Conservation (phyloP, 2,888 invertebrate species). For the Bombyx huttoni region DNA sequence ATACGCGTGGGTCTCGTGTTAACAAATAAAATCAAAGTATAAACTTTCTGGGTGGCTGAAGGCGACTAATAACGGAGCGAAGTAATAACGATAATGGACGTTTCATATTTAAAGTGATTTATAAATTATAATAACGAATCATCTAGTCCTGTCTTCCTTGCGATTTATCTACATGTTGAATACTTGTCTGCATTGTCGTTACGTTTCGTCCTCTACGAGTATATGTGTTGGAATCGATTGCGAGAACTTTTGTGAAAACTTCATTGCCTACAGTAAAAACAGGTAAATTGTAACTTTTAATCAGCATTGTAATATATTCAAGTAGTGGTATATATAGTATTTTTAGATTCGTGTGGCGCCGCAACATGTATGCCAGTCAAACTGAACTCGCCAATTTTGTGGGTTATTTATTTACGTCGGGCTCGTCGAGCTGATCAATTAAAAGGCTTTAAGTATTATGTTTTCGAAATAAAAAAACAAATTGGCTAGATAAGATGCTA, state of each 20-base stretch:
- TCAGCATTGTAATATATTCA: slow-evolving; percentile 5
- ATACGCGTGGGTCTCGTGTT: no score
- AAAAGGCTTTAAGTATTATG: slow-evolving; percentile 38
- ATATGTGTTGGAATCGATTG: slow-evolving; percentile 9
- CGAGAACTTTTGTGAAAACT: slow-evolving; percentile 1
- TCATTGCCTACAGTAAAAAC: background rate
- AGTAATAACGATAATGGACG: slow-evolving; percentile 13
- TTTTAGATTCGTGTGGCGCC: background rate
- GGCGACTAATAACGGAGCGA: slow-evolving; percentile 14
- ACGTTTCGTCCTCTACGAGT: slow-evolving; percentile 10
- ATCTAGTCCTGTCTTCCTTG: slow-evolving; percentile 58
- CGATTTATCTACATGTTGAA: slow-evolving; percentile 14
- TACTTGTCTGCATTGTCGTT: slow-evolving; percentile 10
- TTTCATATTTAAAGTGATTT: slow-evolving; percentile 10
- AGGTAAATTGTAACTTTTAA: background rate
- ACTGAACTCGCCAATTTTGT: background rate
- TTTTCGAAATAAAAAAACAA: slow-evolving; percentile 25
- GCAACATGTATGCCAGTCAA: slow-evolving; percentile 2
- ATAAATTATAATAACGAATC: slow-evolving; percentile 22
- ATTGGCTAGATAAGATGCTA: slow-evolving; percentile 36
- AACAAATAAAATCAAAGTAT: no score
- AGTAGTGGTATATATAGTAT: background rate
- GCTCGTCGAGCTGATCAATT: slow-evolving; percentile 22
- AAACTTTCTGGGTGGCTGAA: slow-evolving; percentile 3
- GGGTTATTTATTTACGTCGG: slow-evolving; percentile 7